Base-by-base conservation (phyloP, 2,113 vertebrate genomes). In the Tor tambroides region DNA sequence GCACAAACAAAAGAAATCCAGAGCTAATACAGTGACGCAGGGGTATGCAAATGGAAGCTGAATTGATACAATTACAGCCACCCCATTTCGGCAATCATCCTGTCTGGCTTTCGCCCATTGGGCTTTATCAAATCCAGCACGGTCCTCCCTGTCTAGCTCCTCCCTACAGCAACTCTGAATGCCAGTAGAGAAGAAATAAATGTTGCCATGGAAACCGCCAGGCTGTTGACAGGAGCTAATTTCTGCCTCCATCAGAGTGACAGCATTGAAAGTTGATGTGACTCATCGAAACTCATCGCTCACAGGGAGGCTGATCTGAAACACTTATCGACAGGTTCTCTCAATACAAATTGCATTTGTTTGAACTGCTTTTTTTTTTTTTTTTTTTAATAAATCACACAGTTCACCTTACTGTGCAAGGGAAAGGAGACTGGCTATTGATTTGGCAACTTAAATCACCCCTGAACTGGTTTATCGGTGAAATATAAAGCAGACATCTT, bases 151-250 rank as follows among this genome's bases (percentile, higher is more conserved):
- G 51, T 86, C 80, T 75, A 41, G 80, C 84, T 63, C 89, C 77
- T 56, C 76, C 85, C 75, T 51, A 56, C 21, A 49, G 82, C 61
- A 80, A 77, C 67, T 35, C 77, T 54, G 81, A 86, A 88, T 61
- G 84, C 87, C 80, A 49, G 84, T 38, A 59, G 88, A 83, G 74
- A 84, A 83, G 41, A 46, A 65, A 71, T 61, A 79, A 80, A 87
- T 12, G 56, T 90, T 86, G 76, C 89, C 89, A 88, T 81, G 80
- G 89, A 59, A 90, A 88, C 89, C 87, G 17, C 63, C 84, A 75
- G 80, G 76, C 87, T 88, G 80, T 80, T 90, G 89, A 86, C 89
- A 41, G 80, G 75, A 84, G 87, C 89, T 84, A 86, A 90, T 88
- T 86, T 84, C 54, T 84, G 84, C 87, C 74, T 84, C 74, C 67